Base-by-base conservation (phyloP, 1,140 invertebrate genomes). In the Halesus radiatus region DNA sequence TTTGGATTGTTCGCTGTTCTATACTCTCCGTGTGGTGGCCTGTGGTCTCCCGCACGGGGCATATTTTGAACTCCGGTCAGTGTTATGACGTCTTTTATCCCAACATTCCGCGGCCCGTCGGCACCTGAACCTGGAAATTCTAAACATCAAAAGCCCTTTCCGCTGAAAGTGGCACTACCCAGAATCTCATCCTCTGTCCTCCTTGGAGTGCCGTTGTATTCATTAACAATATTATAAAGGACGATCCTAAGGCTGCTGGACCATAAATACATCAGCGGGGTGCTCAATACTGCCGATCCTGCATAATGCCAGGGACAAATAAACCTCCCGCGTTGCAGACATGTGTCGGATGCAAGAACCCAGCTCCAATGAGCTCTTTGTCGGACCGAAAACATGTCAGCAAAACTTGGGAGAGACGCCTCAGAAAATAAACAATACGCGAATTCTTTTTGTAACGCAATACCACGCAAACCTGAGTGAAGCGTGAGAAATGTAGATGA, bases 391-490 rank as follows among this genome's bases (percentile, higher is more conserved):
- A 74, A 29, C 70, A 54, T 56, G 70, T 73, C 70, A 73, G 50
- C 45, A n/a, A 53, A 53, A 32, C 70, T 73, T 23, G 66, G 64
- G 3, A 70, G 62, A 66, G 29, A 45, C 32, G 32, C 37, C 32
- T 23, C 15, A 18, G 32, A 70, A 70, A 70, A 54, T 32, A 74
- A 74, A 74, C 70, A 74, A 74, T 74, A 54, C 50, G 50, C 23
- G 50, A 56, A 74, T 74, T 54, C 70, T 74, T 74, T 74, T 26
- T 74, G 70, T 74, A 53, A 54, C 16, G 20, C 50, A 73, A 73
- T 22, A 73, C 52, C 50, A 23, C 50, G 53, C 32, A 10, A 50
- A 70, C n/a, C 18, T 10, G n/a, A 1, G 45, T 50, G n/a, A 18
- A 37, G 32, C 66, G 66, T 70, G 66, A 52, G 66, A 70, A 70